Evolutionary conservation across 2,888 invertebrate species (phyloP), one percentile per base, ranked within the genome.

Genomic region (Thecocarcelia acutangulata): DNA sequence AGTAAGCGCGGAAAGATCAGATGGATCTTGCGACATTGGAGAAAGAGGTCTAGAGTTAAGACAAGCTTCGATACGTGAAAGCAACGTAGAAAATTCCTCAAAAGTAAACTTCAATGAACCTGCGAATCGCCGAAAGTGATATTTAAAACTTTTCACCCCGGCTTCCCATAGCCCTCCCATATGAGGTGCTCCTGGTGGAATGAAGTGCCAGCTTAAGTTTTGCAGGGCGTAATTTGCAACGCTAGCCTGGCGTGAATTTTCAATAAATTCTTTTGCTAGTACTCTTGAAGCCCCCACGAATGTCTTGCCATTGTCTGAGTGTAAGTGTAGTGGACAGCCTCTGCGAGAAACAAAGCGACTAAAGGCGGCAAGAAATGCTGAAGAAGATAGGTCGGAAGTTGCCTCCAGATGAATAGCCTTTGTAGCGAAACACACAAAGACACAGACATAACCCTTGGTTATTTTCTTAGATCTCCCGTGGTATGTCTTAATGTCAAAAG

Each of bases 11-110:
- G 12, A 40, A n/a, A n/a, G n/a, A n/a, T n/a, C n/a, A n/a, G n/a
- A n/a, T n/a, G n/a, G n/a, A n/a, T n/a, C n/a, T n/a, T n/a, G 75
- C 0, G 78, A 76, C 0, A 42, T 73, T 8, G 64, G 12, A 15
- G 61, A 52, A 3, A 52, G 21, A 0, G 64, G 73, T 33, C 69
- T 54, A 13, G 79, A 83, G 19, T 80, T 79, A 0, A 80, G 33
- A 48, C 40, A 76, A n/a, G 52, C 52, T 52, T 66, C 66, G 12
- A 66, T 66, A 11, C 37, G n/a, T 1, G 42, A 15, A 11, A 66
- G 52, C 5, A 76, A 21, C 0, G 79, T 83, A 4, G 72, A 42
- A 40, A 82, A 17, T n/a, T 80, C 80, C n/a, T 83, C 79, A 58
- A 73, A 80, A 0, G 69, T 70, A 12, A 68, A 42, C 0, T 68